Evolutionary conservation across 2,797 vertebrate genomes (phyloP), one percentile per base, ranked within the genome.

Genomic region (Anas bahamensis): DNA sequence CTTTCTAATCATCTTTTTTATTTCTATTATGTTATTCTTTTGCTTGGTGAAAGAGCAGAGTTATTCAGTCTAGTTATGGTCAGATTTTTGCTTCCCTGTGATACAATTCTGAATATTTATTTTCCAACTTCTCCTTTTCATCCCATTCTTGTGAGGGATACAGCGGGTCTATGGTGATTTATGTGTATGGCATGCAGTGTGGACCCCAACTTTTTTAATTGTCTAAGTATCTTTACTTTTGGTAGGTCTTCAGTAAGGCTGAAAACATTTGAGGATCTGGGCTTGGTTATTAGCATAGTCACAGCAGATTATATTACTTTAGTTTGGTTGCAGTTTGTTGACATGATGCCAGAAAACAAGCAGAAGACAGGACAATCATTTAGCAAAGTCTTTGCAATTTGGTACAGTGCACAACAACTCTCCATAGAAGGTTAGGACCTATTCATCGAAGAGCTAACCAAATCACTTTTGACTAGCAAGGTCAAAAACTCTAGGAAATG

Each of bases 401-500:
- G 80, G 46, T 76, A 76, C 3, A 39, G 68, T 73, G 48, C 29
- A 56, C 26, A 59, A 52, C 26, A 78, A 17, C 35, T 48, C 35
- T 81, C 77, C 55, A 6, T 28, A 31, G 71, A 75, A 90, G 60
- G 70, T 86, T 84, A 70, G 68, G 46, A 81, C 37, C 64, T 66
- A 56, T 78, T 93, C 70, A 28, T 77, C 0, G 1, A 71, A 88
- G 68, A 88, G 46, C 37, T 94, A 39, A 63, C 23, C 60, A 84
- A 66, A 73, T 60, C 13, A 63, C 76, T 84, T 88, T 90, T 93
- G 59, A 78, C 55, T 78, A 52, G 41, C 52, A 90, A 82, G 90
- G 56, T 94, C 89, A 93, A 66, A 83, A 90, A 52, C 46, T 60
- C 35, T 23, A 84, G 77, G 31, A 88, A 86, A 79, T 73, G 39